Evolutionary conservation across 2,797 vertebrate species (phyloP).

Genomic region (Arremon aurantiirostris): DNA sequence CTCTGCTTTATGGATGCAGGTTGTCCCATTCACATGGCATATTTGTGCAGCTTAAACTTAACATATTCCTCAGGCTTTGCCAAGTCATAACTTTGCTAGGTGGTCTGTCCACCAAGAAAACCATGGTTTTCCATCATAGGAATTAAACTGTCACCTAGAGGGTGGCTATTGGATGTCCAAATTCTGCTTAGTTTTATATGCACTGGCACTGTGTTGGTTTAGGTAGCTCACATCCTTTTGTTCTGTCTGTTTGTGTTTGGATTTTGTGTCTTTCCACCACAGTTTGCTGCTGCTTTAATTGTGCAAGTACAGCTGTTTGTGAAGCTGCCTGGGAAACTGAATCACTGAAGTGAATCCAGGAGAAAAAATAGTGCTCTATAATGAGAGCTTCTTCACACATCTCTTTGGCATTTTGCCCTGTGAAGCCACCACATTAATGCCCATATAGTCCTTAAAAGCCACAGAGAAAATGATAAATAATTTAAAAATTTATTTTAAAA

Average conservation of each 20-base stretch:
- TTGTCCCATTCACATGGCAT: background rate
- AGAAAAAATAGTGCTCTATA: background rate
- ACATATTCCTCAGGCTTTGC: background rate
- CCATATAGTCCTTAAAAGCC: background rate
- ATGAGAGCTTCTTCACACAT: background rate
- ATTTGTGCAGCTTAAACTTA: background rate
- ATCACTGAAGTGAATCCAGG: background rate
- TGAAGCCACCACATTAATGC: background rate
- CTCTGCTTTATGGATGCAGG: background rate
- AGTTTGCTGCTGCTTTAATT: background rate
- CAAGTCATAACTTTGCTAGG: background rate
- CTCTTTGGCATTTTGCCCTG: background rate
- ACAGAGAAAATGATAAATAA: background rate
- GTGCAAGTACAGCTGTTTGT: background rate
- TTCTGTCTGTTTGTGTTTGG: fast-evolving
- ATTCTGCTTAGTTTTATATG: background rate
- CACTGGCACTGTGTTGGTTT: background rate
- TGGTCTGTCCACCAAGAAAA: background rate
- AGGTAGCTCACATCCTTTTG: background rate
- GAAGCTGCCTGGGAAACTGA: background rate
- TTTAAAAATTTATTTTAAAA: background rate
- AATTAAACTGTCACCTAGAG: background rate
- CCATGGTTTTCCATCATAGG: background rate
- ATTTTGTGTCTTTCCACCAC: background rate
- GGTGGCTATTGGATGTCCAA: background rate